These are phyloP conservation scores for Drosophila macrospina DNA, from an alignment of 2,888 invertebrate genomes.

Conservation along the genomic window DNA sequence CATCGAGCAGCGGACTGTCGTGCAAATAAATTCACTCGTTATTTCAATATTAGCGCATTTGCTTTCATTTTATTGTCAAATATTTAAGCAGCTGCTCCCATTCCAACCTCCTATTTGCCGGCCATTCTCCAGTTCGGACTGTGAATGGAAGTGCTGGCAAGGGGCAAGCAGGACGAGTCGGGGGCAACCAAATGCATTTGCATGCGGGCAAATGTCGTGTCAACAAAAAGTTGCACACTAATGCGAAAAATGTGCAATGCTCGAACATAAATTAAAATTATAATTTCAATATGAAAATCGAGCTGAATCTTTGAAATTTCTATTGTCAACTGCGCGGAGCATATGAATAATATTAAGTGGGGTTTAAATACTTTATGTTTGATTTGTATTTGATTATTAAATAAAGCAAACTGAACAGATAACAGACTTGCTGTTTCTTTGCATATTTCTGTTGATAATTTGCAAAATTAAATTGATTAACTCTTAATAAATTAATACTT, in stretches of 20 bases:
- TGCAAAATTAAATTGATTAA: no score
- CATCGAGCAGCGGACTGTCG: background rate
- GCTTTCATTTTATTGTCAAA: conserved; percentile 39
- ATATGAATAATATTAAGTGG: background rate
- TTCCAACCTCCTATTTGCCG: background rate
- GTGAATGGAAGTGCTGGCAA: no score
- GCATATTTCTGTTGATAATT: no score
- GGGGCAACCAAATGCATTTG: background rate
- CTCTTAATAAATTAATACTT: no score
- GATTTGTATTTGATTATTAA: background rate
- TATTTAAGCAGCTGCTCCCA: conserved; percentile 52
- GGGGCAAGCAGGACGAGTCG: background rate
- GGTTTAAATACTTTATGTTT: background rate
- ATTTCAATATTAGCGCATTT: conserved; percentile 42
- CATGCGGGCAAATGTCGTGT: conserved; percentile 18
- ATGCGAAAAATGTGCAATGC: conserved; percentile 9
- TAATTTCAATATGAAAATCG: conserved; percentile 10
- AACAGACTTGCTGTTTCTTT: no score
- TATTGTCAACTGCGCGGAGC: background rate
- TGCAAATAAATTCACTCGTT: conserved; percentile 24
- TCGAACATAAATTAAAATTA: conserved; percentile 1
- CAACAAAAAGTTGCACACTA: conserved; percentile 2
- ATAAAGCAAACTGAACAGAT: background rate
- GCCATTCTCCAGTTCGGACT: background rate
- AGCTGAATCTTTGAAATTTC: background rate